Evolutionary conservation across 1,140 invertebrate species (phyloP).

Genomic region (Drosophila miranda): DNA sequence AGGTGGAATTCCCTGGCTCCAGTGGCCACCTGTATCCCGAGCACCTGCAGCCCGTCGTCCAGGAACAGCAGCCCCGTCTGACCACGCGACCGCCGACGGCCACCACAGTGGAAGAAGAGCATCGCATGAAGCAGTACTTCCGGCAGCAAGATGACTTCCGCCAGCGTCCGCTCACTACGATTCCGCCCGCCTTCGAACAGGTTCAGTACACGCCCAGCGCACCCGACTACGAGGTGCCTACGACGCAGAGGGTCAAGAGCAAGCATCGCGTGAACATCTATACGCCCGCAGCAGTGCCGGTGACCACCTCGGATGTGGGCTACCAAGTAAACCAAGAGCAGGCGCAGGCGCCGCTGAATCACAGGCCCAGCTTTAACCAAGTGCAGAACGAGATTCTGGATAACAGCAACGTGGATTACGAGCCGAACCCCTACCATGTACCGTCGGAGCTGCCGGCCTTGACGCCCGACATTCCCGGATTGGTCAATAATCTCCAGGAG

Average conservation of each 20-base stretch:
- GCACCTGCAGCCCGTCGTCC: constrained; percentile 31
- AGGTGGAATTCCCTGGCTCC: constrained; percentile 73
- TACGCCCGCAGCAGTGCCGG: constrained; percentile 53
- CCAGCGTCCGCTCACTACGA: constrained; percentile 70
- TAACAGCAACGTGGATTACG: constrained; percentile 72
- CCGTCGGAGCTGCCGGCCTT: constrained; percentile 83
- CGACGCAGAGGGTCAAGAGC: constrained; percentile 54
- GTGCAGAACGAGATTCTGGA: constrained; percentile 71
- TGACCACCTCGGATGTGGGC: constrained; percentile 67
- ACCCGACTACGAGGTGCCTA: constrained; percentile 51
- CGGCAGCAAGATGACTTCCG: constrained; percentile 80
- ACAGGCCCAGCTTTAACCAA: constrained; percentile 66
- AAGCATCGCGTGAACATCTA: constrained; percentile 70
- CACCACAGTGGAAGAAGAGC: constrained; percentile 59
- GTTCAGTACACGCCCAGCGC: constrained; percentile 67
- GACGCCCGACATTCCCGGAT: constrained; percentile 84
- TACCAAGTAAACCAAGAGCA: constrained; percentile 48
- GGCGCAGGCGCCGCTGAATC: constrained; percentile 44
- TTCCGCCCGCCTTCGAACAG: constrained; percentile 64
- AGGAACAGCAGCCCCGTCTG: constrained; percentile 57
- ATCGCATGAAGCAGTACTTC: constrained; percentile 80
- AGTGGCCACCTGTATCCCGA: constrained; percentile 72
- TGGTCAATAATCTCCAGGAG: constrained; percentile 86
- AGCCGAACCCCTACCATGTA: constrained; percentile 77
- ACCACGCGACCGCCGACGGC: constrained; percentile 61